These are phyloP conservation scores for Dolichoris vasculosae DNA, from an alignment of 1,140 invertebrate genomes.

Conservation along the genomic window DNA sequence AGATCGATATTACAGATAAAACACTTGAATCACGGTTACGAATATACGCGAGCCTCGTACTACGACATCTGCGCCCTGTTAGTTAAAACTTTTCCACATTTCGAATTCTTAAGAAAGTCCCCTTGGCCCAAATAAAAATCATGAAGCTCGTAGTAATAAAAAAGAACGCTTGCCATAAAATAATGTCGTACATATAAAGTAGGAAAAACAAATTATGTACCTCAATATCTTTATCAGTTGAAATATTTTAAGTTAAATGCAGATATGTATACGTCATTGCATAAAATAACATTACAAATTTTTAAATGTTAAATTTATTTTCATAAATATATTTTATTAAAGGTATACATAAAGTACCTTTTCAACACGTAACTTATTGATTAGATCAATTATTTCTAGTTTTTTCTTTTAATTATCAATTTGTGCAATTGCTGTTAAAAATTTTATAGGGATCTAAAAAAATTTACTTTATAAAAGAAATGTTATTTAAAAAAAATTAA, in stretches of 20 bases:
- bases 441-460: too few relatives aligned
- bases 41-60: neutral
- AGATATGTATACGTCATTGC: neutral
- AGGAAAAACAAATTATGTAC: neutral
- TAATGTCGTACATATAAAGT: neutral
- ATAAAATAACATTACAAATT: too few relatives aligned
- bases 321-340: too few relatives aligned
- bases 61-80: slow-evolving; percentile 38
- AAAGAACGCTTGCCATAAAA: neutral
- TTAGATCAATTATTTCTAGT: too few relatives aligned
- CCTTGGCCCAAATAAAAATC: neutral
- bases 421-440: too few relatives aligned
- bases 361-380: too few relatives aligned
- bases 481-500: too few relatives aligned
- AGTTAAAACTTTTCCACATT: slow-evolving; percentile 29
- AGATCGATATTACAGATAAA: slow-evolving; percentile 50
- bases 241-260: neutral
- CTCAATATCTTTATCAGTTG: neutral
- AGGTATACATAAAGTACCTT: too few relatives aligned
- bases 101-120: slow-evolving; percentile 7
- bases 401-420: too few relatives aligned
- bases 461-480: too few relatives aligned
- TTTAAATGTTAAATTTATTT: too few relatives aligned
- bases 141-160: neutral
- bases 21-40: slow-evolving; percentile 3